These are phyloP conservation scores for Chloromyia formosa DNA, from an alignment of 2,888 invertebrate genomes.

Conservation along the genomic window DNA sequence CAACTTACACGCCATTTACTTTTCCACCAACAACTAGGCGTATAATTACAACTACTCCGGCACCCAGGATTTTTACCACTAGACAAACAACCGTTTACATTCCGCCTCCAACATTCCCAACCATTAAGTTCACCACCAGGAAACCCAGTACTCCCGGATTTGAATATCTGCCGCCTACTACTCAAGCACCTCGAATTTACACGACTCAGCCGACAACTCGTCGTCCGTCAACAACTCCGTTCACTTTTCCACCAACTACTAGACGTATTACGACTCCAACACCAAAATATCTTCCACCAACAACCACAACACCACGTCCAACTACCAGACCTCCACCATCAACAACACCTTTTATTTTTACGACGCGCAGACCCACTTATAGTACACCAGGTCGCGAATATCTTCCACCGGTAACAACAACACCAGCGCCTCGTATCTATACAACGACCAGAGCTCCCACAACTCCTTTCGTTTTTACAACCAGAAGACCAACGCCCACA, in stretches of 20 bases:
- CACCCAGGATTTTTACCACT: neutral
- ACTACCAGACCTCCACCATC: neutral
- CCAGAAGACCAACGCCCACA: neutral
- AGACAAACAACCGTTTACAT: neutral
- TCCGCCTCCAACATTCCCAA: constrained; percentile 14
- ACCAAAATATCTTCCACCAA: neutral
- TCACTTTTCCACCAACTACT: neutral
- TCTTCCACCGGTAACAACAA: neutral
- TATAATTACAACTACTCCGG: neutral
- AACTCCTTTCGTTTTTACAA: constrained; percentile 15
- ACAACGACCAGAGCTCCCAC: neutral
- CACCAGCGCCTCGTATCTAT: constrained; percentile 16
- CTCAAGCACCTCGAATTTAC: neutral
- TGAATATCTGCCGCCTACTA: neutral
- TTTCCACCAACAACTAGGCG: constrained; percentile 13
- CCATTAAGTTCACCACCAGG: neutral
- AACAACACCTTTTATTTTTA: neutral
- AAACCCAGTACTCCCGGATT: neutral
- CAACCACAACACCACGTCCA: neutral
- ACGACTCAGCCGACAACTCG: constrained; percentile 8
- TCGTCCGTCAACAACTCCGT: constrained; percentile 3
- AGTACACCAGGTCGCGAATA: neutral
- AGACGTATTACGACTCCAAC: neutral
- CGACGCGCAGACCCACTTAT: neutral
- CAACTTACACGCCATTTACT: neutral